Percentiles rank a stretch among this genome's conserved stretches.
phyloP scores from a whole-genome alignment of 2,113 vertebrate species.

The mouse (Mus musculus) region GRCm39 chr11:69708001-69708500 shows the following conservation, averaged over 20 bases:
- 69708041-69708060: constrained; percentile 56
- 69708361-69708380: constrained; percentile 48
- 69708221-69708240: constrained; percentile 71
- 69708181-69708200: constrained; percentile 66
- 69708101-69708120: not conserved
- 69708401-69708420: constrained; percentile 45
- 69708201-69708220: constrained; percentile 76
- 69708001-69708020: not conserved
- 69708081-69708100: constrained; percentile 53
- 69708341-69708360: not conserved
- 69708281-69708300: constrained; percentile 70
- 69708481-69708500: not conserved
- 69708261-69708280: constrained; percentile 68
- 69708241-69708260: constrained; percentile 67
- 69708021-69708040: constrained; percentile 43
- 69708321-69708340: not conserved
- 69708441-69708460: not conserved
- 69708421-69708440: not conserved
- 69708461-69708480: not conserved
- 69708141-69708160: constrained; percentile 30
- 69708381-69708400: constrained; percentile 10
- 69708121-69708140: not conserved
- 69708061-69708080: constrained; percentile 31
- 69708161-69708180: constrained; percentile 46
- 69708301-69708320: constrained; percentile 37